These are phyloP conservation scores for Perccottus glenii DNA, from an alignment of 2,113 vertebrate genomes.

Conservation along the genomic window DNA sequence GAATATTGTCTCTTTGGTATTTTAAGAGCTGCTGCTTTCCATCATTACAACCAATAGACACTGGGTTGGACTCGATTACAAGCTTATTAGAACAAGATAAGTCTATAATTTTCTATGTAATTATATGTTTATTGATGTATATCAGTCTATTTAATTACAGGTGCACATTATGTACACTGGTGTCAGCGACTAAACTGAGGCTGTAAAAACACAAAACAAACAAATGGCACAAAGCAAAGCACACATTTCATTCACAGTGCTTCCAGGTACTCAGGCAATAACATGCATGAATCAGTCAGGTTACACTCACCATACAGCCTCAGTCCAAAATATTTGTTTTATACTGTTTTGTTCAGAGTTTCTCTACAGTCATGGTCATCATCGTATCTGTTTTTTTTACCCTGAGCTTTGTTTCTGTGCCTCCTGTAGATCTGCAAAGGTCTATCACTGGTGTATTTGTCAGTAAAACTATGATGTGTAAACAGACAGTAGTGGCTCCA, in stretches of 20 bases:
- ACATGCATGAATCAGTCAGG: slow-evolving; percentile 1
- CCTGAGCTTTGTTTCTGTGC: not conserved
- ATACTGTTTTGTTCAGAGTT: not conserved
- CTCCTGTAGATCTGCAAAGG: slow-evolving; percentile 22
- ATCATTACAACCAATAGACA: no score
- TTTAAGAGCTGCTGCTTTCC: slow-evolving; percentile 28
- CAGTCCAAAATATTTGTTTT: not conserved
- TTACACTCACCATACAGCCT: not conserved
- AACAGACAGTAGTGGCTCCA: not conserved
- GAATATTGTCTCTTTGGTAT: slow-evolving; percentile 36
- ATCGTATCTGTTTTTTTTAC: not conserved
- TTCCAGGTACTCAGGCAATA: slow-evolving; percentile 32
- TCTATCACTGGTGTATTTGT: slow-evolving; percentile 19
- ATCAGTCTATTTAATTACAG: slow-evolving; percentile 19
- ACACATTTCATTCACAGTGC: slow-evolving; percentile 52
- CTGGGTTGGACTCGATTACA: no score
- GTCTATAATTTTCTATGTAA: not conserved
- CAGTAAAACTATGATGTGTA: slow-evolving; percentile 11
- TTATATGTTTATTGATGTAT: slow-evolving; percentile 6
- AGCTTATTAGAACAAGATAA: no score
- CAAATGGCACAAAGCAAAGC: slow-evolving; percentile 38
- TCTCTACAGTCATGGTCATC: not conserved
- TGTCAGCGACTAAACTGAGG: slow-evolving; percentile 34
- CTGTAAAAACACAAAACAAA: slow-evolving; percentile 47
- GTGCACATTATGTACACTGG: slow-evolving; percentile 19